Evolutionary conservation across 2,113 vertebrate species (phyloP).

Genomic region (Saccopteryx bilineata): DNA sequence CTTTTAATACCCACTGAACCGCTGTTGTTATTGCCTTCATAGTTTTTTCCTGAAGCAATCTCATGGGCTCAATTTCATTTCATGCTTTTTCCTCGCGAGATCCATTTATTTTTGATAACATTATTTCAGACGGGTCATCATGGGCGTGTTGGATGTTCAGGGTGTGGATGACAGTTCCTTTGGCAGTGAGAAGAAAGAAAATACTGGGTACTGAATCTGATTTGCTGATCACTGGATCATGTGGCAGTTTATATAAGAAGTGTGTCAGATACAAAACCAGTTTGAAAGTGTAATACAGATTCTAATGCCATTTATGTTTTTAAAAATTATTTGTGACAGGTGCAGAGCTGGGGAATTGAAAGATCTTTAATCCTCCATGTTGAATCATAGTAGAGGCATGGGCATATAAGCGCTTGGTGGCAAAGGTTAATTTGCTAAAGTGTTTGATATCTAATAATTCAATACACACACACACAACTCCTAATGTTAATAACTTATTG

Average conservation of each 20-base stretch:
- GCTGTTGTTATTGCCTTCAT: slow-evolving; percentile 54
- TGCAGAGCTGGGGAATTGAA: background rate
- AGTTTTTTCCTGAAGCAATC: slow-evolving; percentile 61
- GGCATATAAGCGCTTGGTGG: too few species aligned
- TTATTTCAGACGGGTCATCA: background rate
- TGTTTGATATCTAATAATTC: background rate
- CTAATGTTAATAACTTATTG: background rate
- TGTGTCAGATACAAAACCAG: slow-evolving; percentile 22
- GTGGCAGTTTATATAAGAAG: background rate
- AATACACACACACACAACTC: background rate
- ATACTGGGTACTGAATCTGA: background rate
- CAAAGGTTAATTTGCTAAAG: background rate
- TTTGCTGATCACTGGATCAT: background rate
- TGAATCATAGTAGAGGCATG: background rate
- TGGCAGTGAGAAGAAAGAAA: background rate
- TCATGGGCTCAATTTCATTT: background rate
- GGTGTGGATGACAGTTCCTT: background rate
- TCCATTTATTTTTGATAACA: background rate
- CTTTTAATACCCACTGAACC: slow-evolving; percentile 20
- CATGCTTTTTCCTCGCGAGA: background rate
- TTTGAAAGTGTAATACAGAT: slow-evolving; percentile 42
- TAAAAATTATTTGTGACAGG: slow-evolving; percentile 26
- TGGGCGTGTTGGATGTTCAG: background rate
- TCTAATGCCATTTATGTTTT: slow-evolving; percentile 33
- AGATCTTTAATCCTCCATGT: background rate